Base-by-base conservation (phyloP, 2,797 vertebrate species). In the Mycteria americana region DNA sequence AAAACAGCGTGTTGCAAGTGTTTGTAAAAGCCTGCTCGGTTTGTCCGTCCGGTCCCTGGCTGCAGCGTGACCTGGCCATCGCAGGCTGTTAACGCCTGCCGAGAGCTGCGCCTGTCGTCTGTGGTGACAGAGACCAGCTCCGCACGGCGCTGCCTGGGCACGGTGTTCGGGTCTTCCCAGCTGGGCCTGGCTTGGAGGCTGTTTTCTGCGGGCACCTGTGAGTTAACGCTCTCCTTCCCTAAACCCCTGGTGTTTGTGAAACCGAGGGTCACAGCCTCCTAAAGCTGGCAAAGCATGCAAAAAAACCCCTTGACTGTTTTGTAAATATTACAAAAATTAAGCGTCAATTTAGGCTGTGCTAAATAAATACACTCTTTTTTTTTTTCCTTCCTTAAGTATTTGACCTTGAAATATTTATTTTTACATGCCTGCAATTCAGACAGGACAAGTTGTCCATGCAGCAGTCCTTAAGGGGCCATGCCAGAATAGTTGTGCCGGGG, bases 21-120 rank as follows among this genome's bases (percentile, higher is more conserved):
- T 31, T 53, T 25, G 50, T 24, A 11, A 37, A 62, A 48, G n/a
- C 10, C 76, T n/a, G 28, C n/a, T 64, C 7, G 0, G 19, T 63
- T 50, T 74, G 56, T 69, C 31, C 0, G 0, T 19, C 35, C 5
- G 13, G 27, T 31, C 68, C 60, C 48, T 28, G 43, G 28, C 57
- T 64, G 57, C 50, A 43, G 70, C 57, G 21, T 17, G 74, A 39
- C 25, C 33, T 50, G 79, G 65, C 15, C 9, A 1, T 11, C 3
- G 0, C 0, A 5, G 53, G 70, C 67, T 57, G 74, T 11, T 51
- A 19, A 22, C 2, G 7, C 64, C 65, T 0, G 0, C 13, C 5
- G 2, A 18, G 59, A 62, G 63, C 57, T 41, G 73, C 1, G 15
- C 28, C 48, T n/a, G 37, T 22, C 6, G 6, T 10, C 19, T 13